A percentile compares a stretch with the other conserved stretches of the same genome.
Evolutionary conservation across 2,113 vertebrate genomes (phyloP).

Genomic region (Podarcis muralis): DNA sequence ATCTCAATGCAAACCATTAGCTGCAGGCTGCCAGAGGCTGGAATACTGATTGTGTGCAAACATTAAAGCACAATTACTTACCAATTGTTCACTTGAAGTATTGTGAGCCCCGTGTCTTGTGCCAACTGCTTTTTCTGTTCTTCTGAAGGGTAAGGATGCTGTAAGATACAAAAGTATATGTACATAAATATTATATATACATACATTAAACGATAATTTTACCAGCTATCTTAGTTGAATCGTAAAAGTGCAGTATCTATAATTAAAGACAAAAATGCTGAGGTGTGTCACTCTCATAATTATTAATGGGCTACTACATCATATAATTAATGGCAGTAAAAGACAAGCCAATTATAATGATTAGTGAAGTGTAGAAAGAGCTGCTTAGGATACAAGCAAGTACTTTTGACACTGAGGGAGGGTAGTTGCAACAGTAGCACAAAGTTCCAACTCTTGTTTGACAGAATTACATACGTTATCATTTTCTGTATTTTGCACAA

Average conservation of each 20-base stretch:
- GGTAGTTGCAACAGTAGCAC: conserved; percentile 72
- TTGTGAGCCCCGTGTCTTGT: conserved; percentile 99
- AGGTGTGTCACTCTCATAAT: conserved; percentile 84
- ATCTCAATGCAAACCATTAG: conserved; percentile 77
- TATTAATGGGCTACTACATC: conserved; percentile 97
- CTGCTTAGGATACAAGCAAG: conserved; percentile 86
- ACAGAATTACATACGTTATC: neutral
- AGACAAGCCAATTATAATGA: conserved; percentile 98
- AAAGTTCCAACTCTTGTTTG: conserved; percentile 55
- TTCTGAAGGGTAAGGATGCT: conserved; percentile 99
- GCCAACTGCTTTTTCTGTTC: conserved; percentile 99
- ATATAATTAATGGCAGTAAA: conserved; percentile 98
- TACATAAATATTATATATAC: conserved; percentile 40
- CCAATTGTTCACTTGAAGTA: conserved; percentile 99
- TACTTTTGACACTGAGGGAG: conserved; percentile 81
- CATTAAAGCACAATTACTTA: conserved; percentile 81
- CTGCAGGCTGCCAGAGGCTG: conserved; percentile 70
- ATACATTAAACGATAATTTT: conserved; percentile 49
- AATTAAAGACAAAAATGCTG: conserved; percentile 85
- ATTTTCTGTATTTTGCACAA: conserved; percentile 8
- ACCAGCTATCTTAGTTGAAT: conserved; percentile 59
- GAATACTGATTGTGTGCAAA: conserved; percentile 73
- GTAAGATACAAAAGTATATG: conserved; percentile 67
- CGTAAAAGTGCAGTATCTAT: conserved; percentile 74
- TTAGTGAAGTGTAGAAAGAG: conserved; percentile 96